Base-by-base conservation (phyloP, 2,113 vertebrate genomes). In the Recurvirostra avosetta region DNA sequence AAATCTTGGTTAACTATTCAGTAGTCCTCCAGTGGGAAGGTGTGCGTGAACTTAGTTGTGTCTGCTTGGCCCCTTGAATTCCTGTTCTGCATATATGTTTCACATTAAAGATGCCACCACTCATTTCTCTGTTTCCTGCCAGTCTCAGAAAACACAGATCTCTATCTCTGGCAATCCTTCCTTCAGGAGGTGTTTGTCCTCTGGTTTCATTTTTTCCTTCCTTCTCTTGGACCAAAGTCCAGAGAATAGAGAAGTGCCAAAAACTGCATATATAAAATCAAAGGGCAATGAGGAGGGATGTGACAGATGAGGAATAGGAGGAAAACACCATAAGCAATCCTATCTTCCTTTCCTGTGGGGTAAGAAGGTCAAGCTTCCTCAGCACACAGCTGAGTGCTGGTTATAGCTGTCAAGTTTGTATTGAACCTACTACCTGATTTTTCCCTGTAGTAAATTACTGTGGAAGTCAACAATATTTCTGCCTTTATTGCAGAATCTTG, bases 391-490 rank as follows among this genome's bases (percentile, higher is more conserved):
- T 81, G 47, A 96, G 68, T 55, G 36, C 68, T 91, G 87, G 84
- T 92, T 95, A 78, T 19, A 75, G 38, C 85, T 96, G 90, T 90
- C 93, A 91, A 14, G 56, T 75, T 81, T 81, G 40, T 90, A 81
- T 75, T 15, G 65, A 87, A 82, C 52, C 61, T 68, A 40, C 49
- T 65, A 18, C 73, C 50, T 68, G 70, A 85, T 87, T 91, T 92
- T 61, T 89, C 87, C 66, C 87, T 52, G 38, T 43, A 86, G 86
- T 90, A 86, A 90, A 90, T 89, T 94, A 84, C 70, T 56, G 58
- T 91, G 87, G 43, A 95, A 90, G 52, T 47, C 94, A 61, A 82
- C 56, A 78, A 47, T 92, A 75, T 87, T 91, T 88, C 79, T 94
- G 80, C 49, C 56, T 95, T 91, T 95, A 92, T 78, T 94, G 73